These are phyloP conservation scores for Alloplasta piceator DNA, from an alignment of 2,888 invertebrate genomes.

Conservation along the genomic window DNA sequence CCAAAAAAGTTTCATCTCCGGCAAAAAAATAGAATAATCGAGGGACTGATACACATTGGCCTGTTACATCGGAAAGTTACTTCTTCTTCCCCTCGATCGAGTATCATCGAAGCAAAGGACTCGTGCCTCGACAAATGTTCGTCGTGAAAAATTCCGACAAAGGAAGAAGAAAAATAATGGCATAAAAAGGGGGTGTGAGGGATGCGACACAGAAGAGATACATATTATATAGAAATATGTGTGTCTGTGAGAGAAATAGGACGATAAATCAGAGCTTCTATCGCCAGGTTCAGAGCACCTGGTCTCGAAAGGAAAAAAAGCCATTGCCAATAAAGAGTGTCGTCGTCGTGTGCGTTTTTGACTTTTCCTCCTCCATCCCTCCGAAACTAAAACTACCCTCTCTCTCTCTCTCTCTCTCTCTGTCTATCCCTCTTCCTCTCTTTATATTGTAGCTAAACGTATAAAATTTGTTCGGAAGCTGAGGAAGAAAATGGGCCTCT, in stretches of 20 bases:
- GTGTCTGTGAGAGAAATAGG: conserved; percentile 13
- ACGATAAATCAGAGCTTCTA: conserved; percentile 62
- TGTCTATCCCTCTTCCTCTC: background rate
- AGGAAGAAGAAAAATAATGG: background rate
- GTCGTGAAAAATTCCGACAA: background rate
- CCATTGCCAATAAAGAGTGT: background rate
- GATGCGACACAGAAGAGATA: conserved; percentile 33
- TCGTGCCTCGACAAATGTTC: conserved; percentile 40
- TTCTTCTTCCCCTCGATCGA: conserved; percentile 1
- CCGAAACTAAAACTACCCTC: background rate
- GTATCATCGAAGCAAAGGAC: background rate
- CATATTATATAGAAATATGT: background rate
- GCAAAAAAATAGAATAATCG: background rate
- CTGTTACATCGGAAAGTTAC: background rate
- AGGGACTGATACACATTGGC: too few relatives aligned
- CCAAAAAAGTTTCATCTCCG: background rate
- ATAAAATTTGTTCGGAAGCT: conserved; percentile 16
- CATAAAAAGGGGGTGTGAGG: conserved; percentile 52
- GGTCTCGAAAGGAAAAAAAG: conserved; percentile 24
- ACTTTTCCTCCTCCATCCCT: conserved; percentile 19
- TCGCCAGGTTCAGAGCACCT: conserved; percentile 58
- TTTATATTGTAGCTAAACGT: background rate
- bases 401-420: background rate
- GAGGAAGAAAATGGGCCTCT: conserved; percentile 53
- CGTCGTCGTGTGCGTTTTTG: conserved; percentile 10